Evolutionary conservation across 2,113 vertebrate species (phyloP), one percentile per base, ranked within the genome.

Genomic region (Gymnorhina tibicen): DNA sequence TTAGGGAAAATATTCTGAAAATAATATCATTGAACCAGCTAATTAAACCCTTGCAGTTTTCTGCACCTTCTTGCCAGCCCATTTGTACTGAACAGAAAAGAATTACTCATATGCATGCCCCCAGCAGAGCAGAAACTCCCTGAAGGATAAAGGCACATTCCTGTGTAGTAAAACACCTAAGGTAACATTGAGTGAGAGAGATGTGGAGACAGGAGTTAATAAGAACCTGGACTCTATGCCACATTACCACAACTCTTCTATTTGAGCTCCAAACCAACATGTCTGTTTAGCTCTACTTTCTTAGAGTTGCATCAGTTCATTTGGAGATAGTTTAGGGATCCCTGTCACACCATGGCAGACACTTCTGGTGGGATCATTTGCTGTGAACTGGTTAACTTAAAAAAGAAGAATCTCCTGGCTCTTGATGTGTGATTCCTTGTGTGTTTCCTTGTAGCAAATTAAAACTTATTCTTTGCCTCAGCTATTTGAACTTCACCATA

Each of bases 1-100:
- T 74, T 62, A 17, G 32, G 22, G 37, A 89, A 92, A 80, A 41
- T 66, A 49, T 69, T 93, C 73, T 80, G 37, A 73, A 94, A 97
- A 89, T 30, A 30, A 32, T 80, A 53, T 28, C 1, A 16, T 33
- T 66, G 55, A 39, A 56, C 18, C 5, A 39, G 20, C n/a, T 35
- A 80, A 66, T 35, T 11, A 91, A 89, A 81, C 18, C 22, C 35
- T 46, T 68, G 18, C 17, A 52, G 19, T 66, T 80, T 89, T 77
- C 64, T 89, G 41, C 46, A 63, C 26, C 16, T 73, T 75, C n/a
- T 87, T 87, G 44, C 22, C 37, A 72, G 22, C 37, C 24, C 16
- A 50, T 13, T 68, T 81, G 18, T 42, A n/a, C 49, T 41, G 67
- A 52, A 47, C 26, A 70, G 24, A 87, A 84, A 87, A 3, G 47